A percentile compares a stretch with the other conserved stretches of the same genome.
phyloP scores from a whole-genome alignment of 2,888 invertebrate genomes.

The Panzeria rudis region DNA sequence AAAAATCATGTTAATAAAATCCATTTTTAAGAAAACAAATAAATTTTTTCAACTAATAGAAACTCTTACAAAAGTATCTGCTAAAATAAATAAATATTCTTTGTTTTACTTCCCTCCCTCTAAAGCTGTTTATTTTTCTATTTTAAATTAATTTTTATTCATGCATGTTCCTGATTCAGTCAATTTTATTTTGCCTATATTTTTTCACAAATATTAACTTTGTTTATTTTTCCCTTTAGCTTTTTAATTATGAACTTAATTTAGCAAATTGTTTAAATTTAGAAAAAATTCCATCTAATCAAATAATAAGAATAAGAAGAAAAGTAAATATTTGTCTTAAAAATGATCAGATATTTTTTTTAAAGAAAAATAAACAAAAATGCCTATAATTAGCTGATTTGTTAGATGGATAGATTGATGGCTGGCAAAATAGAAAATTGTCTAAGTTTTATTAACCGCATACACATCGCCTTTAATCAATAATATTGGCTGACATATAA shows the following conservation, averaged over 20 bases:
- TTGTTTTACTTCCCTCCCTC: neutral
- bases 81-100: neutral
- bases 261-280: slow-evolving; percentile 30
- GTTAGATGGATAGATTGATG: neutral
- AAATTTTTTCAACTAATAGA: too few species aligned
- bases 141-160: neutral
- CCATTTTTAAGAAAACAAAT: too few species aligned
- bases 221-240: slow-evolving; percentile 5
- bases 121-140: neutral
- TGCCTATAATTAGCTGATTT: neutral
- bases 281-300: slow-evolving; percentile 6
- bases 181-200: neutral
- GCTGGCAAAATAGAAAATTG: slow-evolving; percentile 3
- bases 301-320: slow-evolving; percentile 15
- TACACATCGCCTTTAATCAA: slow-evolving; percentile 65
- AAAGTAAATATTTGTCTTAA: slow-evolving; percentile 45
- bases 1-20: too few species aligned
- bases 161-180: neutral
- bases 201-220: neutral
- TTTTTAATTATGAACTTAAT: slow-evolving; percentile 33
- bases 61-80: neutral
- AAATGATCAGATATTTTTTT: slow-evolving; percentile 19
- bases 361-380: slow-evolving; percentile 9
- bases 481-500: slow-evolving; percentile 55
- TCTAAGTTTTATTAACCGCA: slow-evolving; percentile 64